phyloP scores from a whole-genome alignment of 2,113 vertebrate species.

The Cervus canadensis region DNA sequence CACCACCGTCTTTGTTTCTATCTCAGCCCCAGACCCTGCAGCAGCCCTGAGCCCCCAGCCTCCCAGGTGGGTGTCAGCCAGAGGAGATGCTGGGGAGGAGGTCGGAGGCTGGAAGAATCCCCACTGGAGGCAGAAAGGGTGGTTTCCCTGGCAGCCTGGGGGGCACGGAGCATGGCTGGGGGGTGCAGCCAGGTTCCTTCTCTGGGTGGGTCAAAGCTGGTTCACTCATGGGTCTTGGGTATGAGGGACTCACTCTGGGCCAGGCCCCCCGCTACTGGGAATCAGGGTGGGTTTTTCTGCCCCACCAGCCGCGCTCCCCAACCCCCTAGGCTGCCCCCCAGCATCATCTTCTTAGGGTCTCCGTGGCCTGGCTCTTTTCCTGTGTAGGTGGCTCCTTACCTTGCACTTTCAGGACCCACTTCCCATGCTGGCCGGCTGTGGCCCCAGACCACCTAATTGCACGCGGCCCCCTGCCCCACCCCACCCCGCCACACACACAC shows the following conservation, averaged over 20 bases:
- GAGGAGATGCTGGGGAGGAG: neutral
- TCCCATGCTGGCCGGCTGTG: neutral
- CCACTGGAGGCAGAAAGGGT: neutral
- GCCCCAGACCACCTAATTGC: neutral
- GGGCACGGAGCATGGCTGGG: neutral
- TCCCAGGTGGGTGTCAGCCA: neutral
- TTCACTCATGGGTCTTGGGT: neutral
- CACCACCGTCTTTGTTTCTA: neutral
- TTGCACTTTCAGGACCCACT: neutral
- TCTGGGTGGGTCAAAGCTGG: neutral
- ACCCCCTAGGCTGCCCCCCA: neutral
- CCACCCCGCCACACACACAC: fast-evolving
- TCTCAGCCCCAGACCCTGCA: neutral
- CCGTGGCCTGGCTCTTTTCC: neutral
- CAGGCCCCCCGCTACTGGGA: neutral
- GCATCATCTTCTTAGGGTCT: neutral
- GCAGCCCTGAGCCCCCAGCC: neutral
- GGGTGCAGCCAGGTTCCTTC: neutral
- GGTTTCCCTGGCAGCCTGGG: neutral
- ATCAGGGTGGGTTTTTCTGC: neutral
- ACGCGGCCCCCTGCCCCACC: neutral
- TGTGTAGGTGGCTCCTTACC: neutral
- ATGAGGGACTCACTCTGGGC: neutral
- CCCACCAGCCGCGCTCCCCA: neutral
- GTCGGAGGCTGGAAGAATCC: neutral